Evolutionary conservation across 2,113 vertebrate species (phyloP).

Genomic region (Crocuta crocuta): DNA sequence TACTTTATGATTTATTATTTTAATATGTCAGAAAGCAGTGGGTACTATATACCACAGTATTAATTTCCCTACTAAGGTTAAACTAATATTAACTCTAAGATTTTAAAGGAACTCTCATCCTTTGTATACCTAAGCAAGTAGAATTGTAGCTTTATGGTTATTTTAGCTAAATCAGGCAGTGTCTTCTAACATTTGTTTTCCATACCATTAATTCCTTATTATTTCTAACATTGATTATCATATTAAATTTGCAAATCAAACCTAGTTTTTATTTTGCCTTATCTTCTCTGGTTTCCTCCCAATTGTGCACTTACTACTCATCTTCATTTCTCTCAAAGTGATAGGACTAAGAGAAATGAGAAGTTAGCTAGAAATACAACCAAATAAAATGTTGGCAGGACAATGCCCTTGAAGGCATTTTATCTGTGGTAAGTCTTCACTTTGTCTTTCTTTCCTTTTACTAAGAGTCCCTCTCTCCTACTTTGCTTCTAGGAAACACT

Average conservation of each 20-base stretch:
- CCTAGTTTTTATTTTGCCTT: neutral
- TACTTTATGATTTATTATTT: neutral
- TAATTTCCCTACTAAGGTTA: neutral
- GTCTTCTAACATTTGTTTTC: neutral
- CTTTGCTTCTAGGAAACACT: constrained; percentile 42
- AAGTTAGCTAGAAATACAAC: neutral
- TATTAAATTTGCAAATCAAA: neutral
- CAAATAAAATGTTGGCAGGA: neutral
- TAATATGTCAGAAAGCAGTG: neutral
- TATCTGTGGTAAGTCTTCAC: neutral
- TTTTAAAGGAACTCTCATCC: neutral
- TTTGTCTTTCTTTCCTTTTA: constrained; percentile 1
- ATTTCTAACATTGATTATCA: neutral
- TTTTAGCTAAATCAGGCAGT: neutral
- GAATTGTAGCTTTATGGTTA: neutral
- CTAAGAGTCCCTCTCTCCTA: neutral
- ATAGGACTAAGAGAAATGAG: neutral
- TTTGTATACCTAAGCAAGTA: neutral
- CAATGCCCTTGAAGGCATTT: neutral
- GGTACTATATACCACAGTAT: neutral
- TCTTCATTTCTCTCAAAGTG: neutral
- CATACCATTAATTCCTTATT: neutral
- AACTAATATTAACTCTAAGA: neutral
- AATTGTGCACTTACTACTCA: neutral
- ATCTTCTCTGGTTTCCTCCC: neutral